phyloP scores from a whole-genome alignment of 2,113 vertebrate species.

The Seriola aureovittata region DNA sequence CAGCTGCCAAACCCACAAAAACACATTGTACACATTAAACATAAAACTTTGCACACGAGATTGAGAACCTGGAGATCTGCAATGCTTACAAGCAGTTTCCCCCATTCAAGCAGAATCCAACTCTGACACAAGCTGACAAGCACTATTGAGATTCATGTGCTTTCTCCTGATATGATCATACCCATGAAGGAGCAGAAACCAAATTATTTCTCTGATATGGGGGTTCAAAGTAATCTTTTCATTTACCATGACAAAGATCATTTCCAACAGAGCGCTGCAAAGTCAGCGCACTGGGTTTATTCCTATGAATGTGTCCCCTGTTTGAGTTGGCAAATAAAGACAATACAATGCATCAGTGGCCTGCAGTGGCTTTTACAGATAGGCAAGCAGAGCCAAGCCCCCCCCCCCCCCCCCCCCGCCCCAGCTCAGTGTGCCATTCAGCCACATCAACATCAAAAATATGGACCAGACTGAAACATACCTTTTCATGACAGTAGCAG shows the following conservation, averaged over 20 bases:
- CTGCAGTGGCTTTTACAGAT: too few species aligned
- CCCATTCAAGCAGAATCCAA: not conserved
- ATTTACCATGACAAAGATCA: not conserved
- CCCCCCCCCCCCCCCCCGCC: too few species aligned
- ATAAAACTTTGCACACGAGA: constrained; percentile 42
- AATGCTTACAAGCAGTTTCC: not conserved
- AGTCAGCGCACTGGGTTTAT: not conserved
- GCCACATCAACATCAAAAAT: too few species aligned
- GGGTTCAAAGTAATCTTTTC: not conserved
- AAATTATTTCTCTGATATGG: not conserved
- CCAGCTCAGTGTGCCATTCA: too few species aligned
- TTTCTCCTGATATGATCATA: not conserved
- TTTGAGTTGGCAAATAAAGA: not conserved
- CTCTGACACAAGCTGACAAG: constrained; percentile 16
- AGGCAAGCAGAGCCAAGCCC: too few species aligned
- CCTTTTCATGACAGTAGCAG: too few species aligned
- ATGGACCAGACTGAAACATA: too few species aligned
- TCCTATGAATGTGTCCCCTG: not conserved
- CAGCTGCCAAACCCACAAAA: constrained; percentile 62
- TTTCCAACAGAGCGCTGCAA: not conserved
- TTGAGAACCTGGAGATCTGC: constrained; percentile 16
- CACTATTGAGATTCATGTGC: not conserved
- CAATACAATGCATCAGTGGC: not conserved
- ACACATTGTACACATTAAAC: constrained; percentile 49
- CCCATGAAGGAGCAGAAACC: not conserved